phyloP scores from a whole-genome alignment of 2,888 invertebrate genomes.

The Metacarcinus magister region DNA sequence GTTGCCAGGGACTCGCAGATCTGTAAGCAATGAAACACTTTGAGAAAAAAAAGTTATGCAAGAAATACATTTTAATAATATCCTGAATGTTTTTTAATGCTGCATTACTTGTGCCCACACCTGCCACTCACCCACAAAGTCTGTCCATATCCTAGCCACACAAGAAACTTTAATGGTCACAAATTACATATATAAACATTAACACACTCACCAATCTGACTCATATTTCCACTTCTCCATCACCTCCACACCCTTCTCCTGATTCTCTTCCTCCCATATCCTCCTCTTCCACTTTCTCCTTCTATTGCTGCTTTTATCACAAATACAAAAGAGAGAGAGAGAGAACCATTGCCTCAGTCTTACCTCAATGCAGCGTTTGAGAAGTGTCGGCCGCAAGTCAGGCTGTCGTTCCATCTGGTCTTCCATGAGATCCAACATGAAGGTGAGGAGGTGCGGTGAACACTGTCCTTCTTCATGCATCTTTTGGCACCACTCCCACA shows the following conservation, averaged over 20 bases:
- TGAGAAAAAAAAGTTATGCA: background rate
- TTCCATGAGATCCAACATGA: constrained; percentile 79
- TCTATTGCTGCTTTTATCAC: background rate
- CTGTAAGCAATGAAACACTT: constrained; percentile 68
- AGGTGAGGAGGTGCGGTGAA: constrained; percentile 72
- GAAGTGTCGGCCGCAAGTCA: constrained; percentile 6
- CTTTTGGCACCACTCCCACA: constrained; percentile 75
- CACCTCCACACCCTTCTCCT: too few relatives aligned
- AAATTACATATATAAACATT: too few relatives aligned
- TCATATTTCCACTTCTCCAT: too few relatives aligned
- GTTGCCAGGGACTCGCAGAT: constrained; percentile 78
- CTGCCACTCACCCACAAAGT: too few relatives aligned
- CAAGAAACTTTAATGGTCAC: too few relatives aligned
- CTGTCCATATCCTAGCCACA: too few relatives aligned
- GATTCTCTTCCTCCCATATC: too few relatives aligned
- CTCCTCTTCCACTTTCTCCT: too few relatives aligned
- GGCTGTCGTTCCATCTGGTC: constrained; percentile 78
- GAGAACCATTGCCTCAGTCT: too few relatives aligned
- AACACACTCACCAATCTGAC: too few relatives aligned
- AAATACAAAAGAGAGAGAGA: background rate
- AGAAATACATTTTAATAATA: background rate
- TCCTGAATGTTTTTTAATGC: background rate
- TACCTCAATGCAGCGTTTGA: constrained; percentile 65
- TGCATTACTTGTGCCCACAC: too few relatives aligned
- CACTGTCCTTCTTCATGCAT: constrained; percentile 74